phyloP scores from a whole-genome alignment of 2,113 vertebrate species.

The Elgaria multicarinata region DNA sequence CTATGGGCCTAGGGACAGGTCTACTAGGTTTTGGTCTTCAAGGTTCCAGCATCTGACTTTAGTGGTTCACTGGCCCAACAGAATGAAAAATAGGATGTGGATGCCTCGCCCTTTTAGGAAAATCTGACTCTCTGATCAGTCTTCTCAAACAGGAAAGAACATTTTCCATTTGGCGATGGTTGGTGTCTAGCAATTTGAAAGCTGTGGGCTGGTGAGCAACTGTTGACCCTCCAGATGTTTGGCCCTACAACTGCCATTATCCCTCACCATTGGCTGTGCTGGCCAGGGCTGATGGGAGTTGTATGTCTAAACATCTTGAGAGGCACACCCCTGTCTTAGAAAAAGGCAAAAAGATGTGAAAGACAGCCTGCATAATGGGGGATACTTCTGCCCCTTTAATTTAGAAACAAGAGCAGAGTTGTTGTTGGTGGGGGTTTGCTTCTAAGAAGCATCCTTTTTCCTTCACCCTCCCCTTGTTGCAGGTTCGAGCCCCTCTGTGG shows the following conservation, averaged over 20 bases:
- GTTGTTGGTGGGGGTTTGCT: neutral
- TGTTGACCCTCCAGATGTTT: no score
- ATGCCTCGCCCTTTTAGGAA: neutral
- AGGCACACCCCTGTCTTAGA: neutral
- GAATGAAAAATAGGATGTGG: neutral
- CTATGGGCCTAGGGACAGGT: neutral
- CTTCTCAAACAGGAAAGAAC: neutral
- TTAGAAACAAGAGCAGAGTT: neutral
- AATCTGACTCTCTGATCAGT: neutral
- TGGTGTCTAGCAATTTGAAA: neutral
- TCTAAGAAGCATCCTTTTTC: neutral
- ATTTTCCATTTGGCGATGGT: neutral
- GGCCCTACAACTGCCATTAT: no score
- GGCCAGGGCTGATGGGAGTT: no score
- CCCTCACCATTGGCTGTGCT: no score
- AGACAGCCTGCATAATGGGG: neutral
- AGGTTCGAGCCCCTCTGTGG: constrained; percentile 78
- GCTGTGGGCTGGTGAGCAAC: neutral
- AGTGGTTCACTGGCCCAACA: neutral
- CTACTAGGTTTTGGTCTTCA: no score
- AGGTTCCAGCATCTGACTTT: no score
- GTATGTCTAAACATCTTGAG: no score
- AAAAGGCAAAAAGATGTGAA: neutral
- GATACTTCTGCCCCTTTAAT: neutral
- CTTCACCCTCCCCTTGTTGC: constrained; percentile 8